Evolutionary conservation across 2,888 invertebrate species (phyloP), one percentile per base, ranked within the genome.

Genomic region (Cacoxenus indagator): DNA sequence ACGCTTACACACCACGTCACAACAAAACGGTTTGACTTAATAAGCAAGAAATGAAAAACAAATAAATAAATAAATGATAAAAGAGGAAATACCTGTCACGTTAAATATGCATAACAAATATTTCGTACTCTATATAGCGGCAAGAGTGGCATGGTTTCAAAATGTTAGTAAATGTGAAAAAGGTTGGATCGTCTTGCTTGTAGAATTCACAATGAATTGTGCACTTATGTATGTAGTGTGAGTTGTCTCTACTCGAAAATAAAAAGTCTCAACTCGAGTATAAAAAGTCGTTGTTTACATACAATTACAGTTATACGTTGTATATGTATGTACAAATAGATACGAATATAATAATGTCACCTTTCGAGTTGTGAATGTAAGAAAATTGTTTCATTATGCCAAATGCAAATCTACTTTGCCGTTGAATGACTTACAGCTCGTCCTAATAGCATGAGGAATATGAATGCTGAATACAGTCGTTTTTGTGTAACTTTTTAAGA

Each of bases 61-160:
- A n/a, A 37, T 37, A 37, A 37, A 14, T 37, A 37, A 37, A 37
- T 37, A 37, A 37, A 8, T 8, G 14, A 37, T 14, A 37, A 54
- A 59, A 29, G 17, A 9, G 17, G 59, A 59, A 59, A 31, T 17
- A 31, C 59, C 29, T 59, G 59, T 59, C 59, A 31, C 31, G 59
- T 59, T 59, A 59, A 59, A 59, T 59, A 31, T 59, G 59, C 59
- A 59, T 59, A 19, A 59, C 17, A 51, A 51, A 51, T 59, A 59
- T 31, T 59, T 59, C 59, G 22, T 51, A 51, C 5, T 17, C 1
- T 6, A 48, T 51, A 22, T 8, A 22, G 9, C 4, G 4, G 19
- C 19, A 22, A 5, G 19, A 19, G 22, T 19, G 48, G 17, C 6
- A 19, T 51, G 48, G n/a, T 19, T 14, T 9, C n/a, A 51, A 5